Evolutionary conservation across 92 coral and sea anemone genomes (phyloP), one percentile per base, ranked within the genome.

Genomic region (Actinostola sp.): DNA sequence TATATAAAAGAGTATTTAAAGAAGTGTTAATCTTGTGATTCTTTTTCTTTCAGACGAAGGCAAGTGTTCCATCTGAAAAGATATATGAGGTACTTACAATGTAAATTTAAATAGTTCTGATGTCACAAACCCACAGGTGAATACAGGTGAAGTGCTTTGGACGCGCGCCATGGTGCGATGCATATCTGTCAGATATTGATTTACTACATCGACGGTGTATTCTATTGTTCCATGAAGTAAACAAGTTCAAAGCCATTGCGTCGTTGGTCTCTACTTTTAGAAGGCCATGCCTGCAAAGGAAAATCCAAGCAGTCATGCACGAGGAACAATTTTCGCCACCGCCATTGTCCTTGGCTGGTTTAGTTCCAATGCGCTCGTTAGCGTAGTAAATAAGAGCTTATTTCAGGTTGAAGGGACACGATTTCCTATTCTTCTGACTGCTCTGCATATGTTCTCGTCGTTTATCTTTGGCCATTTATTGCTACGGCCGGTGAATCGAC

Each of bases 341-440:
- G 70, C 30, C 35, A 61, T 49, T 10, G 70, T 73, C 10, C 42
- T 60, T 21, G 79, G 79, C 13, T 73, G 79, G 79, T 73, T 73
- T 60, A 43, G 53, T 31, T 73, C 66, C 1, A 58, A 61, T 46
- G 54, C 79, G 14, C 70, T 73, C 16, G 79, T 73, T 44, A 61
- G 79, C n/a, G 66, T 73, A 8, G 69, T 61, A 43, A 73, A 73
- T 61, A 73, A 73, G 50, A 59, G 79, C 26, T 39, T 73, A 39
- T 73, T 73, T 26, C 68, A 60, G 79, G 13, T 61, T 28, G 79
- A 73, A 61, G 61, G 61, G 23, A 19, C 59, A 60, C 17, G 70
- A 31, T 73, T 73, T 32, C 79, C 79, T 20, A 73, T 73, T 46
- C 70, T 73, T 11, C 61, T 73, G 7, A 73, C 79, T 42, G 61